Evolutionary conservation across 1,140 invertebrate genomes (phyloP), one percentile per base, ranked within the genome.

Genomic region (Drosophila lacteicornis): DNA sequence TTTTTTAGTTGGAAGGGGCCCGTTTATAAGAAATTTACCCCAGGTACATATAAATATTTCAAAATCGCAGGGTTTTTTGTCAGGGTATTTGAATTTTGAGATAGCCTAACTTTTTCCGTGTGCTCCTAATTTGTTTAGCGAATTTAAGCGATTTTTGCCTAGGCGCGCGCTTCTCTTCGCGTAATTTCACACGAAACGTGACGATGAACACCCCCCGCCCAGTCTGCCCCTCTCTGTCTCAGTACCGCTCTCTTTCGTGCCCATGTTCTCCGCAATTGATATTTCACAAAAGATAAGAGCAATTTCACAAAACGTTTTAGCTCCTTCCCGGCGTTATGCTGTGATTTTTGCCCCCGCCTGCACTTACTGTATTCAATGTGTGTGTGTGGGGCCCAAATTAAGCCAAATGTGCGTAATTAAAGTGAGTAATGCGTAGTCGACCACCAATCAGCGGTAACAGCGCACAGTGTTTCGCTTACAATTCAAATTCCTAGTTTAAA

Each of bases 371-470:
- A 49, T 59, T 62, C 67, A 62, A 51, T 57, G 43, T 84, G 50
- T 69, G 50, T 69, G 55, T 63, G 60, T 83, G 78, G 75, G 65
- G 56, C 62, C 75, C 75, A 87, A 90, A 90, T 80, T 80, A 87
- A 87, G 84, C 81, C 66, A 87, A 87, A 90, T 87, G 84, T 80
- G 77, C 80, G 80, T 84, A 90, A 87, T 90, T 87, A 87, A 84
- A 79, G 80, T 87, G 84, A 87, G 84, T 87, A 87, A 87, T 87
- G 74, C 77, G 46, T 55, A 49, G 57, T 58, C 80, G 79, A 86
- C 68, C 65, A 75, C 63, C 56, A 67, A 69, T 59, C 79, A 66
- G 59, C 22, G 61, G 45, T 7, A 77, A 46, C 22, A 82, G 33
- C 19, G 53, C 53, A 56, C 53, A 56, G 53, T 56, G 53, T 36